These are phyloP conservation scores for Cantharis nigra DNA, from an alignment of 2,888 invertebrate genomes.

Conservation along the genomic window DNA sequence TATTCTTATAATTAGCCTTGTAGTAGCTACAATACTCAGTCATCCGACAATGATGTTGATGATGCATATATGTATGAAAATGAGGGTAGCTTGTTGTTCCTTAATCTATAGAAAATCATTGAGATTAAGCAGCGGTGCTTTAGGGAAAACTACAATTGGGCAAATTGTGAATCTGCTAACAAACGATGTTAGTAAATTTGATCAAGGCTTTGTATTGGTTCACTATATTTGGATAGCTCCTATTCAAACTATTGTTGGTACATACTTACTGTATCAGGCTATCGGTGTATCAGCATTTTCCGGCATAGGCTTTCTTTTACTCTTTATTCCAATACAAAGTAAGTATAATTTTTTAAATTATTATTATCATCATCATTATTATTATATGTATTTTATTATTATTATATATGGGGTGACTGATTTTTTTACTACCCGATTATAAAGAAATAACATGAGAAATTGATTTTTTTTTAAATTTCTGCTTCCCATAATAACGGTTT, in stretches of 20 bases:
- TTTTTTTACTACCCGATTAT: no score
- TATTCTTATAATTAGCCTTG: background rate
- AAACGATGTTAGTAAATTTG: constrained; percentile 87
- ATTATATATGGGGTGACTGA: no score
- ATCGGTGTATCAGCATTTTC: constrained; percentile 55
- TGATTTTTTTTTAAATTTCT: no score
- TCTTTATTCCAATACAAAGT: constrained; percentile 54
- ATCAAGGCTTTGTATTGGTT: constrained; percentile 76
- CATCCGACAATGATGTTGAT: background rate
- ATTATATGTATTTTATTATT: no score
- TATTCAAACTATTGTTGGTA: constrained; percentile 70
- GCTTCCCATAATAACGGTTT: no score
- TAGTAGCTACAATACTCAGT: background rate
- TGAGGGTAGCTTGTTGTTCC: constrained; percentile 80
- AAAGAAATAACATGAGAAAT: no score
- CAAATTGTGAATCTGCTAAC: constrained; percentile 63
- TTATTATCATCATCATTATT: background rate
- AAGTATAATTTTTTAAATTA: constrained; percentile 32
- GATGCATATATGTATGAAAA: constrained; percentile 78
- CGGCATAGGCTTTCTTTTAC: constrained; percentile 54
- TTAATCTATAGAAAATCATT: constrained; percentile 76
- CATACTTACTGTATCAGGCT: constrained; percentile 59
- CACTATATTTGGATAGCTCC: constrained; percentile 84
- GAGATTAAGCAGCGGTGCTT: constrained; percentile 70
- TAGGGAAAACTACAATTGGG: constrained; percentile 82